Conservation (phyloP, 2,888 invertebrate genomes). For the Nasonovia ribisnigri region DNA sequence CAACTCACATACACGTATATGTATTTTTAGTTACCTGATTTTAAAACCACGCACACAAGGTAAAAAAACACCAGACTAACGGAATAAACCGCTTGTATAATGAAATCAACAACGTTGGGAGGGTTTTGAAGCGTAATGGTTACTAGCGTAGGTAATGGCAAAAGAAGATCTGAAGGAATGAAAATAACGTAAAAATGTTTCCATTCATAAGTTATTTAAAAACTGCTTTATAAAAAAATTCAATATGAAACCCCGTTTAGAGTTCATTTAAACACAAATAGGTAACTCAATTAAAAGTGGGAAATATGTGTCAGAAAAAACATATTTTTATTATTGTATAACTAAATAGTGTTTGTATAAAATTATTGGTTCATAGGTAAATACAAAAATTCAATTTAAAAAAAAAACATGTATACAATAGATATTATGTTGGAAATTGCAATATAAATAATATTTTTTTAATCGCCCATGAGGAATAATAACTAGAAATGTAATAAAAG, state of each 20-base stretch:
- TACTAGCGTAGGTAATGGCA: background rate
- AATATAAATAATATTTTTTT: background rate
- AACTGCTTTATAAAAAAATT: background rate
- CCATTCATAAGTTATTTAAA: background rate
- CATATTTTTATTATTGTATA: background rate
- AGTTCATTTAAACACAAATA: background rate
- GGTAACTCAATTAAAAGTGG: background rate
- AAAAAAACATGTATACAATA: background rate
- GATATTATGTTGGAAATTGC: background rate
- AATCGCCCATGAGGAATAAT: background rate
- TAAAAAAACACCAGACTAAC: background rate
- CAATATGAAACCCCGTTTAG: background rate
- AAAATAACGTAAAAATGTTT: background rate
- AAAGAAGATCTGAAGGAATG: background rate
- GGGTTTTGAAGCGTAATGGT: slow-evolving; percentile 11
- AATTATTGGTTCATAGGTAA: background rate
- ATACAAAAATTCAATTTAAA: background rate
- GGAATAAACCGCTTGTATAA: slow-evolving; percentile 26
- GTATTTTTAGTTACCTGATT: slow-evolving; percentile 19
- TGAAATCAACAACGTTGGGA: slow-evolving; percentile 35
- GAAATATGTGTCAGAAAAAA: background rate
- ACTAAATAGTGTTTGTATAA: background rate
- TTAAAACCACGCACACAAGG: background rate
- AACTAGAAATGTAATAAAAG: background rate
- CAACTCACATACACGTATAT: slow-evolving; percentile 2